Percentiles rank a stretch among this genome's conserved stretches.
phyloP scores from a whole-genome alignment of 2,797 vertebrate species.

The Crenichthys baileyi region DNA sequence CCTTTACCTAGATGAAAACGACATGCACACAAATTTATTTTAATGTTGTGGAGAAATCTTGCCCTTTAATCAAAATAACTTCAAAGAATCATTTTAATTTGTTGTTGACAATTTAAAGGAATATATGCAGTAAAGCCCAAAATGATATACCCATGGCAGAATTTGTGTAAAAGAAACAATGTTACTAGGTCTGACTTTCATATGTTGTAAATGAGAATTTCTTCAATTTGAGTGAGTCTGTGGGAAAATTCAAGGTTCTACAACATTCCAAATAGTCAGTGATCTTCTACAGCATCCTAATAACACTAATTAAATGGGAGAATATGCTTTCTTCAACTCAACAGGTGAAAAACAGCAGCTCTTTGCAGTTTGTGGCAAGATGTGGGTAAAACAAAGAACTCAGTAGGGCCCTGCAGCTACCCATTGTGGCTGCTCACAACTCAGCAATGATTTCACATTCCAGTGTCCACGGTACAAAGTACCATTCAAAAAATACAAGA shows the following conservation, averaged over 20 bases:
- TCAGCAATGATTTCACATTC: neutral
- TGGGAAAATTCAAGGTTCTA: neutral
- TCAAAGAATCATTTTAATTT: neutral
- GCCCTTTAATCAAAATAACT: neutral
- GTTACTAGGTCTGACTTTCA: too few relatives aligned
- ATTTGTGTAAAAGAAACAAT: neutral
- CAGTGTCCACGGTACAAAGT: too few relatives aligned
- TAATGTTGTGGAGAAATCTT: neutral
- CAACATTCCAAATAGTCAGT: neutral
- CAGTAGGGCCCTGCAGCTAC: neutral
- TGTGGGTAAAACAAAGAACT: neutral
- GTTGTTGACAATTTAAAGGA: too few relatives aligned
- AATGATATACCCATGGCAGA: too few relatives aligned
- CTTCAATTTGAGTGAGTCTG: neutral
- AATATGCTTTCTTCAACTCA: neutral
- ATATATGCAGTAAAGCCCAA: too few relatives aligned
- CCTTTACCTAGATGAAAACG: conserved; percentile 86
- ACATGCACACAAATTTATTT: neutral
- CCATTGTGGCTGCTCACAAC: neutral
- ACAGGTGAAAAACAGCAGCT: neutral
- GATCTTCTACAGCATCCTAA: neutral
- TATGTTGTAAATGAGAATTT: too few relatives aligned
- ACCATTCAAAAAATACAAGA: too few relatives aligned
- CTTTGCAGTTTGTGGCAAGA: neutral
- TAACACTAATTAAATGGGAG: neutral